These are phyloP conservation scores for Bedellia somnulentella DNA, from an alignment of 2,888 invertebrate genomes.

Conservation along the genomic window DNA sequence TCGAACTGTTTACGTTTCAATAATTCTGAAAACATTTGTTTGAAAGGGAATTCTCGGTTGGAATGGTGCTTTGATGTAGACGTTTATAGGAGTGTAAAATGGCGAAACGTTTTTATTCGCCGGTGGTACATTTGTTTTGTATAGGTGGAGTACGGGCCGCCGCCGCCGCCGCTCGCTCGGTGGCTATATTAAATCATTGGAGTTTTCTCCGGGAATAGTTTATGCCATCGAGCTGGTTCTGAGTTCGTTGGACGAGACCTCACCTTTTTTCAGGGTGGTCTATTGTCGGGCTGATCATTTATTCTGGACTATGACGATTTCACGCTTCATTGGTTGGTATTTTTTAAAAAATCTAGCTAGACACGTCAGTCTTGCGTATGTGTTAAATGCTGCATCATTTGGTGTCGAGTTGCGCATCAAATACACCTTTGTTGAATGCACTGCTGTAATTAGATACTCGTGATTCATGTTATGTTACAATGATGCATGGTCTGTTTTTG, in stretches of 20 bases:
- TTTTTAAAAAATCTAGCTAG: too few species aligned
- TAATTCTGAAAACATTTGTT: too few species aligned
- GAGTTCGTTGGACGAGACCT: conserved; percentile 24
- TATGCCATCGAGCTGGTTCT: conserved; percentile 24
- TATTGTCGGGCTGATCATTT: conserved; percentile 7
- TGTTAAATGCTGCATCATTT: too few species aligned
- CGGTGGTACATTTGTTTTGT: conserved; percentile 16
- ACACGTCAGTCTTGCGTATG: too few species aligned
- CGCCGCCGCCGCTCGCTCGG: conserved; percentile 17
- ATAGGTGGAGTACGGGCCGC: conserved; percentile 15
- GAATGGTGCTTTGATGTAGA: conserved; percentile 26
- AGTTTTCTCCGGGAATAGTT: conserved; percentile 23
- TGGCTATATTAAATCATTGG: conserved; percentile 21
- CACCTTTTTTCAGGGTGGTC: conserved; percentile 24
- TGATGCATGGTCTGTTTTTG: too few species aligned
- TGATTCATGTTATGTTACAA: too few species aligned
- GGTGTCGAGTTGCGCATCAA: too few species aligned
- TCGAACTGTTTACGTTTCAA: too few species aligned
- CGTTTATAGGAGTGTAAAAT: conserved; percentile 30
- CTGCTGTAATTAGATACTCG: too few species aligned
- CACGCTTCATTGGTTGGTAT: conserved; percentile 14
- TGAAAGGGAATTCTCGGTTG: too few species aligned
- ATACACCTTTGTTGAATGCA: too few species aligned
- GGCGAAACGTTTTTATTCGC: conserved; percentile 28
- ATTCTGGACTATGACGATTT: conserved; percentile 8